phyloP scores from a whole-genome alignment of 2,113 vertebrate species.

The Phaethornis superciliosus region DNA sequence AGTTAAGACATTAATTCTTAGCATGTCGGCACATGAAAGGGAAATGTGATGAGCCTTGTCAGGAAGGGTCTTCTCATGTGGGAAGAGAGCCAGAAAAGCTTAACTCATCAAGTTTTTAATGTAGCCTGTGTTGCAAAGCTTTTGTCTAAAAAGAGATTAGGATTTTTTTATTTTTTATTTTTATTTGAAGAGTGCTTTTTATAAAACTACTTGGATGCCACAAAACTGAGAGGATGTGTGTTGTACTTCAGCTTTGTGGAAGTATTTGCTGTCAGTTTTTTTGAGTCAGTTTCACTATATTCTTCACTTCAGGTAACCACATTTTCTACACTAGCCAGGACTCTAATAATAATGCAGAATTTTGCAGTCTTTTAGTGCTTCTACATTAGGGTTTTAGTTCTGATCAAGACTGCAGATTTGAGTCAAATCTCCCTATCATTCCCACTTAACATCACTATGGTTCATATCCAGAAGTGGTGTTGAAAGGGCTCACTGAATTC shows the following conservation, averaged over 20 bases:
- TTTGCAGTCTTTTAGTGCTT: not conserved
- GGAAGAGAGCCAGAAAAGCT: constrained; percentile 56
- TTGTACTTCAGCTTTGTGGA: constrained; percentile 30
- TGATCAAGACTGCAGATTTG: not conserved
- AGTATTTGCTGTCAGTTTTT: constrained; percentile 42
- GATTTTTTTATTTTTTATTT: not conserved
- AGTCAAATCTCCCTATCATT: not conserved
- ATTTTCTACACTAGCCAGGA: not conserved
- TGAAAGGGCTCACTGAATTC: not conserved
- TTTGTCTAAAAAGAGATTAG: constrained; percentile 37
- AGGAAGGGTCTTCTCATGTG: constrained; percentile 46
- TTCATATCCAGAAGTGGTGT: not conserved
- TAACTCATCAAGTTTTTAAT: constrained; percentile 47
- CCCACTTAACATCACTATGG: not conserved
- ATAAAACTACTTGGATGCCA: not conserved
- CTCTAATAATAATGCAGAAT: not conserved
- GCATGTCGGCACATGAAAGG: constrained; percentile 60
- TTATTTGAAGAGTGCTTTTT: not conserved
- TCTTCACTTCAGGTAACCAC: not conserved
- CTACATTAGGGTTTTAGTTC: not conserved
- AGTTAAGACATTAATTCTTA: constrained; percentile 70
- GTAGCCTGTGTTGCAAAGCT: constrained; percentile 45
- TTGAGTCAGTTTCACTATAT: not conserved
- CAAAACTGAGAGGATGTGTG: not conserved
- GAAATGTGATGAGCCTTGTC: constrained; percentile 53